Conservation (phyloP, 1,140 invertebrate species). For the Bombus terrestris region DNA sequence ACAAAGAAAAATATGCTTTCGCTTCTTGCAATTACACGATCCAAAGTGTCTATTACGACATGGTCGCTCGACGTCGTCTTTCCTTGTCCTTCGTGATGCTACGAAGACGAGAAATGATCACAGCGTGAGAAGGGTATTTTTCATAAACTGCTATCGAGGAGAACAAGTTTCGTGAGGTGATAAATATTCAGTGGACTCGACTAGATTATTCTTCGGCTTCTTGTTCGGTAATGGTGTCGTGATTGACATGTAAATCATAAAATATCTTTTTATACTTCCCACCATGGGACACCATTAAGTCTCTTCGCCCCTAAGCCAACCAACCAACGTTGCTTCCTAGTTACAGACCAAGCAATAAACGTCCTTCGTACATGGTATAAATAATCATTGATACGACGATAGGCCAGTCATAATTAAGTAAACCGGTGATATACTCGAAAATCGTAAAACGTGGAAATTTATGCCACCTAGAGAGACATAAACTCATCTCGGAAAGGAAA, state of each 20-base stretch:
- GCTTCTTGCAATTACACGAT: not conserved
- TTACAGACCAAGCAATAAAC: conserved; percentile 49
- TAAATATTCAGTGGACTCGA: conserved; percentile 58
- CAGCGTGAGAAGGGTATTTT: not conserved
- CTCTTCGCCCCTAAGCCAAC: conserved; percentile 24
- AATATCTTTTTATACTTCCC: conserved; percentile 47
- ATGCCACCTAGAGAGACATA: not conserved
- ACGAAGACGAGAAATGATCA: not conserved
- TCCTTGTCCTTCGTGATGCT: too few species aligned
- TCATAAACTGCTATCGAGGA: conserved; percentile 19
- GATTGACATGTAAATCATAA: conserved; percentile 67
- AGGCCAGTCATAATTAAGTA: conserved; percentile 56
- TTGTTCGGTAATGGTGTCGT: conserved; percentile 44
- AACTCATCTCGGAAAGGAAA: conserved; percentile 3
- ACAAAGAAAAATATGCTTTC: not conserved
- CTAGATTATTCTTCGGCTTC: conserved; percentile 34
- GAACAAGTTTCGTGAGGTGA: conserved; percentile 27
- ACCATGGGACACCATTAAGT: conserved; percentile 54
- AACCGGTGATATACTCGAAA: conserved; percentile 48
- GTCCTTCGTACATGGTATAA: conserved; percentile 50
- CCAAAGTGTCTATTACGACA: not conserved
- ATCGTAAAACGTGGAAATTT: conserved; percentile 56
- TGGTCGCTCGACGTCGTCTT: not conserved
- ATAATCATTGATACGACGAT: conserved; percentile 64
- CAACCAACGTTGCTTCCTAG: not conserved